Evolutionary conservation across 2,797 vertebrate species (phyloP), one percentile per base, ranked within the genome.

Genomic region (Sebastes vulpes): DNA sequence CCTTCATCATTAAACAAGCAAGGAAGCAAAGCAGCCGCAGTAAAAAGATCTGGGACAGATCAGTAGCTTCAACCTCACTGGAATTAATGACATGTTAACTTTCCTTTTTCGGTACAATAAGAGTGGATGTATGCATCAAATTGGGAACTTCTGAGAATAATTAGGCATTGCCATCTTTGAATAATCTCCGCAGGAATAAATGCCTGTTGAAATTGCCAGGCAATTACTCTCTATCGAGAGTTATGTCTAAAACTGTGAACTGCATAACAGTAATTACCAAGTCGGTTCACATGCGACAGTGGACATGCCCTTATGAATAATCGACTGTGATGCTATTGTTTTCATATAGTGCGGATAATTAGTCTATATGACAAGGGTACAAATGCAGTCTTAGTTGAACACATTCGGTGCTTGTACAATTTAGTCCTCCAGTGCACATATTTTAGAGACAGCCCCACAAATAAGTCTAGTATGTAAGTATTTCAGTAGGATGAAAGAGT

Each of bases 211-310:
- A 84, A 72, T 76, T 79, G 42, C 70, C 60, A 78, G 81, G 61
- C 74, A 90, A 89, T 92, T 87, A 84, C 67, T 83, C 68, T 79
- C 26, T 67, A 84, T 82, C 82, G 63, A 56, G 54, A 87, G 59
- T 78, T 61, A 85, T 87, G 81, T 83, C 69, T 70, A 65, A 80
- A 88, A 85, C 61, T 11, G 31, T 69, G 61, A 63, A 82, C 76
- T 85, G 75, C 82, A 84, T 83, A 81, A 84, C 81, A 78, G 75
- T 83, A 92, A 92, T 92, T 91, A 90, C 73, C 50, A 68, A 75
- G 65, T 83, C 12, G 38, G 53, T 70, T 87, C 65, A 68, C 79
- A 85, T 35, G 71, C 12, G 42, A 89, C 79, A 86, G 74, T 82
- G 65, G 72, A 88, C 75, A 65, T 81, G 82, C n/a, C 67, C 66